Evolutionary conservation across 2,797 vertebrate genomes (phyloP).

Genomic region (Fringilla coelebs): DNA sequence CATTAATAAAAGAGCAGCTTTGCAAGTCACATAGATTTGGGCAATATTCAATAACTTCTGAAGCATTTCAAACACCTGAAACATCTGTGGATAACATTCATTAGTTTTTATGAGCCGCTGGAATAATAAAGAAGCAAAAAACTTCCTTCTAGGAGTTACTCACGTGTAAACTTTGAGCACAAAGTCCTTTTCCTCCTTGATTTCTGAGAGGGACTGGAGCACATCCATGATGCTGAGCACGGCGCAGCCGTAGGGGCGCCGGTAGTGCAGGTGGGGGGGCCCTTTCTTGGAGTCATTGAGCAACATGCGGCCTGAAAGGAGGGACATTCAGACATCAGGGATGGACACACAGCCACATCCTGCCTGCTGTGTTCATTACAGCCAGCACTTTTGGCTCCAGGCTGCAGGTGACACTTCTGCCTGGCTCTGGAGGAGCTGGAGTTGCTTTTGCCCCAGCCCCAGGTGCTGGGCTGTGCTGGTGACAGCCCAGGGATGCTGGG

Average conservation of each 20-base stretch:
- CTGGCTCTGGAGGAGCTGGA: not conserved
- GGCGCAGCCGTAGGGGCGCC: conserved; percentile 94
- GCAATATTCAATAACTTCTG: not conserved
- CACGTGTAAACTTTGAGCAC: conserved; percentile 99
- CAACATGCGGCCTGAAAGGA: conserved; percentile 89
- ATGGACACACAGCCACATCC: not conserved
- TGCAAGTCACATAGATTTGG: not conserved
- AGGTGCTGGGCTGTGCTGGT: not conserved
- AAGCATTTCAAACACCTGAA: not conserved
- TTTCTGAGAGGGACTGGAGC: conserved; percentile 93
- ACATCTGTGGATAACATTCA: not conserved
- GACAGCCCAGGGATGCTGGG: not conserved
- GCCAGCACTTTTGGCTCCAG: not conserved
- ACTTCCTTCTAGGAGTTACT: conserved; percentile 67
- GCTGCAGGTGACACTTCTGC: not conserved
- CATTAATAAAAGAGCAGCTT: not conserved
- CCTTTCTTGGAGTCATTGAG: conserved; percentile 98
- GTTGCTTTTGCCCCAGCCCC: not conserved
- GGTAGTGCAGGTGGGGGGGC: conserved; percentile 91
- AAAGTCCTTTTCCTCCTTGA: conserved; percentile 99
- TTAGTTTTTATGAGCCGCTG: not conserved
- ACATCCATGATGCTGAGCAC: conserved; percentile 95
- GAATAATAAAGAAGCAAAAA: not conserved
- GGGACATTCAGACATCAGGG: not conserved
- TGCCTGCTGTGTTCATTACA: not conserved